These are phyloP conservation scores for Drosophila nr. perissopoda DNA, from an alignment of 2,888 invertebrate genomes.

Conservation along the genomic window DNA sequence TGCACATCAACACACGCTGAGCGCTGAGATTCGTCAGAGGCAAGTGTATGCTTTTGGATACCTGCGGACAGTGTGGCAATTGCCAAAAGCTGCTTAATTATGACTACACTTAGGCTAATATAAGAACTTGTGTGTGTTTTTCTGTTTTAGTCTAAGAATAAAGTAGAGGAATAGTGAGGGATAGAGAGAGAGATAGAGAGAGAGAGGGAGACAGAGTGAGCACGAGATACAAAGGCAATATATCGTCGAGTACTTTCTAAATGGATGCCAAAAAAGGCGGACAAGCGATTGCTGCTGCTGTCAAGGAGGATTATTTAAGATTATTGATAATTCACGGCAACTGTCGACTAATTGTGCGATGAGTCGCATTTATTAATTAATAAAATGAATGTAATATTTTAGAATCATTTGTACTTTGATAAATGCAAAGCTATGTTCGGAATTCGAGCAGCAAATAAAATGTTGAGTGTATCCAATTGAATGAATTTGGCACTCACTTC, in stretches of 20 bases:
- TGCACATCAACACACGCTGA: conserved; percentile 84
- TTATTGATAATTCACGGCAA: conserved; percentile 74
- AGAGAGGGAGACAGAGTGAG: too few species aligned
- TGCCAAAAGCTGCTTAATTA: conserved; percentile 44
- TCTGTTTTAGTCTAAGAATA: conserved; percentile 3
- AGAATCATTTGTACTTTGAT: conserved; percentile 18
- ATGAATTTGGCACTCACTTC: conserved; percentile 54
- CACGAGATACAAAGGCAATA: conserved; percentile 16
- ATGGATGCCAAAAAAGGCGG: conserved; percentile 61
- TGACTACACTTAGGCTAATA: conserved; percentile 44
- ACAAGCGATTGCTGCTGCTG: conserved; percentile 48
- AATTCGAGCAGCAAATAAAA: conserved; percentile 43
- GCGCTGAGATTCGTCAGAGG: conserved; percentile 84
- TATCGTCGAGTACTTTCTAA: conserved; percentile 30
- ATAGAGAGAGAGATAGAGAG: too few species aligned
- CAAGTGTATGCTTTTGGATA: conserved; percentile 85
- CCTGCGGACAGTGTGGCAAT: conserved; percentile 66
- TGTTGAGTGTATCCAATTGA: conserved; percentile 13
- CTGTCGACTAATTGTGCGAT: conserved; percentile 66
- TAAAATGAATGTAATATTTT: conserved; percentile 63
- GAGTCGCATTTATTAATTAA: conserved; percentile 69
- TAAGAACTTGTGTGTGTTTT: conserved; percentile 5
- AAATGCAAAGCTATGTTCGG: conserved; percentile 24
- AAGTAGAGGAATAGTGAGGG: neutral
- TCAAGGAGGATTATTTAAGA: conserved; percentile 67